Evolutionary conservation across 2,113 vertebrate species (phyloP), one percentile per base, ranked within the genome.

Genomic region (Chamaea fasciata): DNA sequence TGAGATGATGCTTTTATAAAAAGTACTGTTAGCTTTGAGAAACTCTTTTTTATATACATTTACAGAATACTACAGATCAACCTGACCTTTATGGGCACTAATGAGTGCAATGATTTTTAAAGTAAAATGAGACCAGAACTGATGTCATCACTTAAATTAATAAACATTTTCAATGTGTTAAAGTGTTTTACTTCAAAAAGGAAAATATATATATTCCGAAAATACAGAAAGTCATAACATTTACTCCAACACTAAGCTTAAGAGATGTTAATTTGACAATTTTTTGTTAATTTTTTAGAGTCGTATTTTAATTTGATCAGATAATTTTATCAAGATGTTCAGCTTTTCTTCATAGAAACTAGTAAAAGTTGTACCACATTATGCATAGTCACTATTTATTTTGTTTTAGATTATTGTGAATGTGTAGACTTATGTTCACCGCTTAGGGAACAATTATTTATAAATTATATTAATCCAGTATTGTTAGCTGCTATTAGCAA

Each of bases 361-460:
- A 97, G 96, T 94, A 96, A 87, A 95, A 93, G 94, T 96, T 97
- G 95, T 97, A 95, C 94, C 95, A 96, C 95, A 92, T 97, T 94
- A 97, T 91, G 88, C 97, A 90, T 97, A 97, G 97, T 97, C 97
- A 97, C 95, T 98, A 98, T 98, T 98, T 98, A 98, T 98, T 98
- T 97, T 97, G 90, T 68, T 96, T 96, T 98, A 97, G 97, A 97
- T 95, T 95, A 76, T 98, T 97, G 97, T 97, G 98, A 97, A 97
- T 97, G 96, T 97, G 96, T 98, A 97, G 97, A 97, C 92, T 96
- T 97, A 79, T 73, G 97, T 98, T 98, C 97, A 97, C 97, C 81
- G 95, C 96, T 96, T 98, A 97, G 98, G 98, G 98, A 98, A 97
- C 96, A 98, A 98, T 98, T 98, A 97, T 98, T 98, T 98, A 97